These are phyloP conservation scores for Heliconius ismenius DNA, from an alignment of 2,888 invertebrate species.

Conservation along the genomic window DNA sequence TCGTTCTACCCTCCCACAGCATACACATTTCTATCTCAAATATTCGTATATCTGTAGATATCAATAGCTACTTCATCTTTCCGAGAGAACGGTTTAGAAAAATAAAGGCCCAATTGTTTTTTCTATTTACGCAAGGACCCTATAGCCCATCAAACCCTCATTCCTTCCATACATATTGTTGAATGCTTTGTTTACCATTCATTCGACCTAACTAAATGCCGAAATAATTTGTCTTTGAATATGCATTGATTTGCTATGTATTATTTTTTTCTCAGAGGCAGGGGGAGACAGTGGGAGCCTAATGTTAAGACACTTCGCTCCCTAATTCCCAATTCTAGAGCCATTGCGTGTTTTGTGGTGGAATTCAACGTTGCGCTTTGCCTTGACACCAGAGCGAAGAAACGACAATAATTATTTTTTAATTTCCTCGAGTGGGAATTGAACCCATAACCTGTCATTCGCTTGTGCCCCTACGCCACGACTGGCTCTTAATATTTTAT, in stretches of 20 bases:
- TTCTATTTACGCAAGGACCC: constrained; percentile 38
- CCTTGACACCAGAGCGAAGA: too few species aligned
- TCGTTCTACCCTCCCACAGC: not conserved
- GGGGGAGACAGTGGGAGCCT: too few species aligned
- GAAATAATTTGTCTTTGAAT: constrained; percentile 19
- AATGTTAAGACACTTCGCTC: too few species aligned
- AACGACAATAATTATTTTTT: too few species aligned
- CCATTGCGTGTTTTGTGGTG: too few species aligned
- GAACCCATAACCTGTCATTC: too few species aligned
- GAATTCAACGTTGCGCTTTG: too few species aligned
- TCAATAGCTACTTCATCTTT: constrained; percentile 25
- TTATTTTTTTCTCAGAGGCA: not conserved
- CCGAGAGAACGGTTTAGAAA: constrained; percentile 19
- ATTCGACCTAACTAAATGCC: constrained; percentile 18
- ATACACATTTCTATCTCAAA: constrained; percentile 10
- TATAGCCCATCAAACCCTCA: constrained; percentile 32
- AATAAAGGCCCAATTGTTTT: constrained; percentile 40
- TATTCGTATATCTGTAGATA: constrained; percentile 6
- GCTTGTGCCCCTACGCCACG: too few species aligned
- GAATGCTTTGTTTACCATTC: constrained; percentile 29
- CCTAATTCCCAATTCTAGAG: too few species aligned
- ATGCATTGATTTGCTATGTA: constrained; percentile 16
- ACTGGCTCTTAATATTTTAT: not conserved
- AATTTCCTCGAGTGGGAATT: too few species aligned
- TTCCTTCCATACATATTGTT: constrained; percentile 20